A percentile compares a stretch with the other conserved stretches of the same genome.
phyloP scores from a whole-genome alignment of 2,888 invertebrate genomes.

The Microlaimidae sp. region DNA sequence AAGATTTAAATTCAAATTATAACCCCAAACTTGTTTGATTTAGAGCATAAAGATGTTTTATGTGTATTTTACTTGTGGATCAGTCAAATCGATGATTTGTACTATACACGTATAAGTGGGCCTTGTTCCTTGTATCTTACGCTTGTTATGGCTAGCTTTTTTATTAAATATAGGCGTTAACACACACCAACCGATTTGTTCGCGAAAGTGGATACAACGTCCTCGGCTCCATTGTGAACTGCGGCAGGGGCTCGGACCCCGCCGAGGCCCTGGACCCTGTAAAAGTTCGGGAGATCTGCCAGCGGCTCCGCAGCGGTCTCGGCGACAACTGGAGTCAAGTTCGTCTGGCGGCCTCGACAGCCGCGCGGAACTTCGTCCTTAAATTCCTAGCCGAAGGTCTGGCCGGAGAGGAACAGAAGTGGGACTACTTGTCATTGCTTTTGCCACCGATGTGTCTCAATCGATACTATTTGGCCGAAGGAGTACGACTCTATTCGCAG shows the following conservation, averaged over 20 bases:
- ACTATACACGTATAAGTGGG: no score
- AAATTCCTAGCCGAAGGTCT: background rate
- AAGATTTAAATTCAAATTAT: no score
- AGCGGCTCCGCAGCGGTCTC: slow-evolving; percentile 40
- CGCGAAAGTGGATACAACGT: slow-evolving; percentile 44
- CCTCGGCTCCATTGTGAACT: slow-evolving; percentile 37
- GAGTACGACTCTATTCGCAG: slow-evolving; percentile 44
- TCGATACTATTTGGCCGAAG: slow-evolving; percentile 45
- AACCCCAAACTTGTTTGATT: no score
- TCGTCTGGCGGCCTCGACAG: slow-evolving; percentile 43
- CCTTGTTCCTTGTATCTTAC: no score
- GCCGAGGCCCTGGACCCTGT: no score
- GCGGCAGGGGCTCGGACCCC: background rate
- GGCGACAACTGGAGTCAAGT: slow-evolving; percentile 47
- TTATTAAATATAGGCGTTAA: no score
- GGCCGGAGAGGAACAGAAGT: no score
- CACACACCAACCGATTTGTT: slow-evolving; percentile 44
- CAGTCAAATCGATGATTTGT: no score
- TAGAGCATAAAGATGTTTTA: no score
- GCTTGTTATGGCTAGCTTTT: no score
- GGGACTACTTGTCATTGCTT: slow-evolving; percentile 20
- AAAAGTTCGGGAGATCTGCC: slow-evolving; percentile 30
- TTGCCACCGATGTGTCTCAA: slow-evolving; percentile 45
- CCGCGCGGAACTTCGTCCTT: slow-evolving; percentile 42
- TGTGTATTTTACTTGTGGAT: no score